Base-by-base conservation (phyloP, 2,797 vertebrate genomes). In the Streptopelia turtur region DNA sequence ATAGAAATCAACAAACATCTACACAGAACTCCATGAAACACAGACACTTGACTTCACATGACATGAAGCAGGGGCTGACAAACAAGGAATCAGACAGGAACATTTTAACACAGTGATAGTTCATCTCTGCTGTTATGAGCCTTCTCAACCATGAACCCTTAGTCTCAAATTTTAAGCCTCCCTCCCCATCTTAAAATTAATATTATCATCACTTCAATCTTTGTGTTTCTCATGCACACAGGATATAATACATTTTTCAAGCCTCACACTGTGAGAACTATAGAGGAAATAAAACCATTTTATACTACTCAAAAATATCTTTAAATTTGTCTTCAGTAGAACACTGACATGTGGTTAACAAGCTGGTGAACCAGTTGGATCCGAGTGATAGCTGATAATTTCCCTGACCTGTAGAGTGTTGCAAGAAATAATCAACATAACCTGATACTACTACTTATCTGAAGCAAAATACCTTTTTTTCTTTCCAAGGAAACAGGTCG, bases 1-100 rank as follows among this genome's bases (percentile, higher is more conserved):
- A 93, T n/a, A 90, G 85, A 94, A 92, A 95, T 90, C 83, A 94
- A 69, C 50, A 88, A 75, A 79, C 0, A 0, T 88, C 91, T 83
- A 69, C 66, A 72, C 43, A 91, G 53, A n/a, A 69, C 43, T 63
- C 50, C 59, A 45, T n/a, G 79, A 94, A 94, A 93, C 69, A 93
- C 72, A 83, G 55, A 35, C 13, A 65, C 20, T 69, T 60, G 37
- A 77, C 28, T 88, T 66, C 70, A 82, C 25, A 31, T 33, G 83
- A 74, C 43, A 64, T 14, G 31, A 77, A 76, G 47, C 47, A 92
- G n/a, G 52, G 43, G 39, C 55, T 59, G 75, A 89, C 70, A 89
- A 89, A 77, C n/a, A 68, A 79, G 75, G 31, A 89, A 92, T 64
- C 23, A 65, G 55, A 66, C 10, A 64, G 33, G 22, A 93, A 69